Conservation (phyloP, 2,888 invertebrate species). For the Allolobophora icterica region DNA sequence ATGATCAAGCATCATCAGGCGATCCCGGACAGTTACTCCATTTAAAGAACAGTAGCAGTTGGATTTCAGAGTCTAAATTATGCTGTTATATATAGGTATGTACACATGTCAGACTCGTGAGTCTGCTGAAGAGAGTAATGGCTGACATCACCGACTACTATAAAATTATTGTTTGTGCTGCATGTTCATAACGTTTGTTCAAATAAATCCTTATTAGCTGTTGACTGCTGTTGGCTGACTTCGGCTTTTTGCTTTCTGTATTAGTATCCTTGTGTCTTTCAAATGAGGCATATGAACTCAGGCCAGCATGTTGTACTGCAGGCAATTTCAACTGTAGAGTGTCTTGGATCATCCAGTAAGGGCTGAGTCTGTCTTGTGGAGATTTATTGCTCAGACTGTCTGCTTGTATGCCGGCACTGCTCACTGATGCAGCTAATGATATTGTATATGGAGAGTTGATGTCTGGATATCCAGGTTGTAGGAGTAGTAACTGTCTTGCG, state of each 20-base stretch:
- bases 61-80: neutral
- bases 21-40: neutral
- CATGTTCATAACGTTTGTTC: neutral
- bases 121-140: neutral
- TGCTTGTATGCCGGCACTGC: neutral
- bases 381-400: neutral
- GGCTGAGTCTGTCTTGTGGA: neutral
- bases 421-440: neutral
- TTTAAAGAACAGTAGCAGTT: neutral
- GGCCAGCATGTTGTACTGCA: neutral
- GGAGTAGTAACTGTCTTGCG: neutral
- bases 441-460: too few species aligned
- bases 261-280: neutral
- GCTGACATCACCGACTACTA: neutral
- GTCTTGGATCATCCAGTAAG: conserved; percentile 1
- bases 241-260: neutral
- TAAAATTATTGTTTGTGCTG: neutral
- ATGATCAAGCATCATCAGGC: neutral
- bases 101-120: neutral
- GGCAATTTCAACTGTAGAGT: neutral
- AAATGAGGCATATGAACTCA: neutral
- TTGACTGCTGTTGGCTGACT: conserved; percentile 11
- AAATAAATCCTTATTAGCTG: neutral
- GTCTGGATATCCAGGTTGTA: neutral
- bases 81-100: neutral